Evolutionary conservation across 2,888 invertebrate species (phyloP), one percentile per base, ranked within the genome.

Genomic region (Acholoe squamosa): DNA sequence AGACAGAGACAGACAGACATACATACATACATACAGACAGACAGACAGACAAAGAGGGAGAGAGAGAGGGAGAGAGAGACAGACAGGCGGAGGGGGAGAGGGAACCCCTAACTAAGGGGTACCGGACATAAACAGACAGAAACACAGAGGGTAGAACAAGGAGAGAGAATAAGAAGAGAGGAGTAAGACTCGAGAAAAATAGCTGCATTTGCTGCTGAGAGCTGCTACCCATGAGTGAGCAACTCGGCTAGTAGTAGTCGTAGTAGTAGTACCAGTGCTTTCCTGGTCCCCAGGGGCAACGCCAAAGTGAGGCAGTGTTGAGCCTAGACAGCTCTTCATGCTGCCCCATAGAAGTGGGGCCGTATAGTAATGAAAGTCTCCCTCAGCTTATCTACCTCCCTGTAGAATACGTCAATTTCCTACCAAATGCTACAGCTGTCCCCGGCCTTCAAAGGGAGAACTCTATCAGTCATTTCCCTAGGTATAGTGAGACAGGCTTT

Each of bases 291-390:
- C 10, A 10, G 19, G n/a, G 61, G 61, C 61, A 61, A n/a, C 61
- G n/a, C 22, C 22, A n/a, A 61, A 61, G 19, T 61, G 61, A 61
- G 61, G 61, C 61, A 19, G 61, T 61, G 19, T 61, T 3, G 22
- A 14, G 61, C 61, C 61, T 22, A n/a, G 61, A 61, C 61, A n/a
- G 61, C 61, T 61, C 43, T 61, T 22, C 25, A 14, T 61, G 19
- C 61, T 61, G 22, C 61, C 25, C 61, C 19, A 61, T 61, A n/a
- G 1, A n/a, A 61, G 22, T 61, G 61, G 5, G 61, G n/a, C 61
- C 61, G 22, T 61, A 61, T n/a, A 61, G 61, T 14, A 61, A 61
- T 61, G 61, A 61, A 61, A n/a, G 61, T 61, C 61, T 61, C 22
- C 43, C 61, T 61, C 19, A 19, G 61, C 22, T 61, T 61, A 61